phyloP scores from a whole-genome alignment of 2,797 vertebrate species.

The Lemur catta region DNA sequence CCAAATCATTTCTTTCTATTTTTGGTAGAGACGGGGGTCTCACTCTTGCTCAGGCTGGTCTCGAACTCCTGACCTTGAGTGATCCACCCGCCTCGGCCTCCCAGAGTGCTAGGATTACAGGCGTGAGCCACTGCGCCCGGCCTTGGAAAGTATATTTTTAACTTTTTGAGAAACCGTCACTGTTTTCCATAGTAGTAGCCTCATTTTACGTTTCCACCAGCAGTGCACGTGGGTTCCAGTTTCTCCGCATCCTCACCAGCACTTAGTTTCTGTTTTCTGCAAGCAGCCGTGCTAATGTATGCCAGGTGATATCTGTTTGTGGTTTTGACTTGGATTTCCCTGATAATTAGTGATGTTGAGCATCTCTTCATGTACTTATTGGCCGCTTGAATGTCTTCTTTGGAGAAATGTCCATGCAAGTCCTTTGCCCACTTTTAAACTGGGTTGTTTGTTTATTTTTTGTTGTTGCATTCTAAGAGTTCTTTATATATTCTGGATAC shows the following conservation, averaged over 20 bases:
- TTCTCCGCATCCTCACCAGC: not conserved
- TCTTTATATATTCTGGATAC: not conserved
- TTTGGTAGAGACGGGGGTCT: too few species aligned
- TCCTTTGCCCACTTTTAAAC: not conserved
- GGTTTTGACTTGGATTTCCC: not conserved
- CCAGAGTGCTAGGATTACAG: too few species aligned
- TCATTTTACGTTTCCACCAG: not conserved
- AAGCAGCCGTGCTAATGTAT: not conserved
- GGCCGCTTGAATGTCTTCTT: not conserved
- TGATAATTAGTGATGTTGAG: not conserved
- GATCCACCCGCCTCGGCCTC: too few species aligned
- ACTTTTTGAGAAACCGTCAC: not conserved
- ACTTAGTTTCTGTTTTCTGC: not conserved
- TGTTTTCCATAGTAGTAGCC: not conserved
- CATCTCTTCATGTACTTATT: not conserved
- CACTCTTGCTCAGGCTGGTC: too few species aligned
- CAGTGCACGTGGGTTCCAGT: not conserved
- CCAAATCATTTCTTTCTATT: too few species aligned
- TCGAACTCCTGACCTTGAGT: too few species aligned
- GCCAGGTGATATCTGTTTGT: not conserved
- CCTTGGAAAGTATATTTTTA: not conserved
- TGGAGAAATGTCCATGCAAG: not conserved
- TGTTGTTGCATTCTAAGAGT: not conserved
- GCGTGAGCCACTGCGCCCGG: too few species aligned
- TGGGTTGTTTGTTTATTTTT: not conserved